These are phyloP conservation scores for Epizoanthus stellaris DNA, from an alignment of 92 coral and sea anemone genomes.

Conservation along the genomic window DNA sequence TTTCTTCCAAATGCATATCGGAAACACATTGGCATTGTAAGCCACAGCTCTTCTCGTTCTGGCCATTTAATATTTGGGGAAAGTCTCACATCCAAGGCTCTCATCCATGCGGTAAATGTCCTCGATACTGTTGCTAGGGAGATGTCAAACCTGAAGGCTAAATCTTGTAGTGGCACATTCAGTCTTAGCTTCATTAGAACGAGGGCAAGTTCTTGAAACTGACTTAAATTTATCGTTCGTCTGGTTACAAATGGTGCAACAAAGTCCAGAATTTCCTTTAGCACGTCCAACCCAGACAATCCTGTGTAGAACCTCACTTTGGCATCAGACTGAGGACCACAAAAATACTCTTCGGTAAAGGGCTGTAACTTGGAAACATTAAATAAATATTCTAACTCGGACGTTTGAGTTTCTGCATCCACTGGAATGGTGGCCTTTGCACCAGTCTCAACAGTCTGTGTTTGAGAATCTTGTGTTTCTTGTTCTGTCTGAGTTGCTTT, in stretches of 20 bases:
- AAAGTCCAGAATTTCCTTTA: background rate
- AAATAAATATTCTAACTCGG: too few relatives aligned
- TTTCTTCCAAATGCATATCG: constrained; percentile 40
- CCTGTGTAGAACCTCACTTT: constrained; percentile 16
- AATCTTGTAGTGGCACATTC: constrained; percentile 37
- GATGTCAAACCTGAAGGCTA: constrained; percentile 17
- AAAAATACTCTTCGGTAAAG: constrained; percentile 18
- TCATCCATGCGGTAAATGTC: constrained; percentile 14
- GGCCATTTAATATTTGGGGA: constrained; percentile 2
- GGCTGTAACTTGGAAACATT: background rate
- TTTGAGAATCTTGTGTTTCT: background rate
- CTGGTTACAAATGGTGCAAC: constrained; percentile 18
- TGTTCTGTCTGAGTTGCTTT: too few relatives aligned
- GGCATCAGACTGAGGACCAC: background rate
- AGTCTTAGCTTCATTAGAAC: constrained; percentile 48
- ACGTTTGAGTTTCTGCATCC: too few relatives aligned
- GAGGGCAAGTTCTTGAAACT: background rate
- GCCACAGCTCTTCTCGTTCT: constrained; percentile 40
- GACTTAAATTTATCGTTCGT: background rate
- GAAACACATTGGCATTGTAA: constrained; percentile 43
- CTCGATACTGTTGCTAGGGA: constrained; percentile 35
- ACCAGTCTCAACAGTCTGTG: background rate
- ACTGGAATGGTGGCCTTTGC: too few relatives aligned
- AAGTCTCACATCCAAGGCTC: constrained; percentile 21
- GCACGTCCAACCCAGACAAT: constrained; percentile 9